A percentile compares a stretch with the other conserved stretches of the same genome.
phyloP scores from a whole-genome alignment of 2,888 invertebrate species.

The Sussaba pulchella region DNA sequence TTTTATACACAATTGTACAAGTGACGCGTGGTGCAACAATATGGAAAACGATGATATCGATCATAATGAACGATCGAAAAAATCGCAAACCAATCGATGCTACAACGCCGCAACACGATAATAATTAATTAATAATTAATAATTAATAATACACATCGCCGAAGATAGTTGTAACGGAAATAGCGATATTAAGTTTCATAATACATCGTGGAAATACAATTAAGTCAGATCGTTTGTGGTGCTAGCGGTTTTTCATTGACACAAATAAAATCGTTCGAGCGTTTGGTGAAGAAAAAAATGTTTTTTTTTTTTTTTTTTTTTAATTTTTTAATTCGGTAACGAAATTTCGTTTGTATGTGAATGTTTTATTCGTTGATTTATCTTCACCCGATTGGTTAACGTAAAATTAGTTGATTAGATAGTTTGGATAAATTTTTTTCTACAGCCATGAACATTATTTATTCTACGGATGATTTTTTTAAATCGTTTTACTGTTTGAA shows the following conservation, averaged over 20 bases:
- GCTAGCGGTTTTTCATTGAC: background rate
- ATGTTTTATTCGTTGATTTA: background rate
- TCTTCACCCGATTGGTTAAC: too few species aligned
- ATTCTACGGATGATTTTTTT: constrained; percentile 10
- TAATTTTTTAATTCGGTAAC: background rate
- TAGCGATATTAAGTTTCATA: constrained; percentile 20
- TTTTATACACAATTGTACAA: constrained; percentile 75
- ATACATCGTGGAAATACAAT: constrained; percentile 18
- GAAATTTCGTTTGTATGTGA: constrained; percentile 19
- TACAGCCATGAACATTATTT: constrained; percentile 35
- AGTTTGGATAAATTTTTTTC: background rate
- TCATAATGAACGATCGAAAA: constrained; percentile 33
- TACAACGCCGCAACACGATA: constrained; percentile 31
- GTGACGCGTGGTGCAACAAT: constrained; percentile 66
- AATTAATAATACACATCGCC: constrained; percentile 38
- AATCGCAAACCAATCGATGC: constrained; percentile 40
- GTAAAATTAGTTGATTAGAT: background rate
- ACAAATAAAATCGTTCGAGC: constrained; percentile 6
- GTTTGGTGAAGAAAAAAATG: constrained; percentile 5
- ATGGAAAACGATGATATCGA: constrained; percentile 24
- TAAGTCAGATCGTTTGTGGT: background rate
- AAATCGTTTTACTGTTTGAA: background rate
- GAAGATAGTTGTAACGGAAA: constrained; percentile 33
- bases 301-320: too few species aligned
- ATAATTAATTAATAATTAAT: constrained; percentile 8